A percentile compares a stretch with the other conserved stretches of the same genome.
phyloP scores from a whole-genome alignment of 2,888 invertebrate species.

The Choristoneura rosaceana region DNA sequence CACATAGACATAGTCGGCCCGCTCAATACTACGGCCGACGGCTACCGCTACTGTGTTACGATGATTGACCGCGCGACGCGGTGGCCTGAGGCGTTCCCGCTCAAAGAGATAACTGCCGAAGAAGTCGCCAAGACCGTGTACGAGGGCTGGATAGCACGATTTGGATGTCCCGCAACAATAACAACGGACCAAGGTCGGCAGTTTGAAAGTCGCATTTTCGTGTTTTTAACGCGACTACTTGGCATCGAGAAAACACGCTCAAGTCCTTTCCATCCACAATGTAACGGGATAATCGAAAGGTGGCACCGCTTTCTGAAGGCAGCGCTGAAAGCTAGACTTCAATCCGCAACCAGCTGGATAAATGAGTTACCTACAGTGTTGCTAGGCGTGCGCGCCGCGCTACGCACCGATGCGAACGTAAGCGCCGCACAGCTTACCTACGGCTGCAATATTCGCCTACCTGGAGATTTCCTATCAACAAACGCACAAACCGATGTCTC shows the following conservation, averaged over 20 bases:
- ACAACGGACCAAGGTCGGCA: neutral
- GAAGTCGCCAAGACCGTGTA: neutral
- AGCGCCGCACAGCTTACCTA: too few species aligned
- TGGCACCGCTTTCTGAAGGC: constrained; percentile 3
- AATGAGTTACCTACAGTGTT: constrained; percentile 11
- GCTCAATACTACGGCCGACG: neutral
- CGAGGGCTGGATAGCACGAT: constrained; percentile 4
- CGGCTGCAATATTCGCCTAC: too few species aligned
- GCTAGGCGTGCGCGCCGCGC: neutral
- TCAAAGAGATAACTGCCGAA: constrained; percentile 3
- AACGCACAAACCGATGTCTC: too few species aligned
- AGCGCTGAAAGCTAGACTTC: constrained; percentile 8
- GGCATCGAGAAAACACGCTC: neutral
- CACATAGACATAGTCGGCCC: constrained; percentile 9
- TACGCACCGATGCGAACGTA: too few species aligned
- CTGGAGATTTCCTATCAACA: too few species aligned
- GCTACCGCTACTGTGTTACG: neutral
- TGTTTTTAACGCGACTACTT: neutral
- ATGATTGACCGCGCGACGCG: constrained; percentile 12
- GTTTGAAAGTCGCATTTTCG: too few species aligned
- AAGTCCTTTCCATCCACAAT: neutral
- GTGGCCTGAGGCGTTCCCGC: constrained; percentile 8
- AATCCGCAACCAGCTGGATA: neutral
- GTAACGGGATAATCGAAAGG: neutral
- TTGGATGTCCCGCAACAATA: neutral